Evolutionary conservation across 2,888 invertebrate species (phyloP).

Genomic region (Scaptomyza parva): DNA sequence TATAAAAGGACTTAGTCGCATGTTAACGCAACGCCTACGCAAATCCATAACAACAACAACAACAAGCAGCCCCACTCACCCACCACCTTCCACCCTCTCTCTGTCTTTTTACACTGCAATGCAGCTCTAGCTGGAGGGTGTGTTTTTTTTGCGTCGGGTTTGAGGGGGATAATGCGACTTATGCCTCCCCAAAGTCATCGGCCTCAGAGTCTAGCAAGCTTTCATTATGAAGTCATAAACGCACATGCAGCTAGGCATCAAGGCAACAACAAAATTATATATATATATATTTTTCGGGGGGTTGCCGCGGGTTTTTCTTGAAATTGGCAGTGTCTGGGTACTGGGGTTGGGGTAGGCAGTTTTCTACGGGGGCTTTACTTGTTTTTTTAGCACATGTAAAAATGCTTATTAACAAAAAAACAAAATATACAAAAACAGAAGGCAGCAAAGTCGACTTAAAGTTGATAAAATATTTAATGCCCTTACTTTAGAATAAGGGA

Average conservation of each 20-base stretch:
- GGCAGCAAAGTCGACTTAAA: neutral
- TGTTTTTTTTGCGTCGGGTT: neutral
- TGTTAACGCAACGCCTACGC: conserved; percentile 81
- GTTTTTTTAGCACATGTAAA: conserved; percentile 79
- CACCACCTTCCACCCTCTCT: neutral
- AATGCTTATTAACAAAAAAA: conserved; percentile 71
- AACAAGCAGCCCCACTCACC: conserved; percentile 15
- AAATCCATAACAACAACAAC: conserved; percentile 70
- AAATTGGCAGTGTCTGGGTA: conserved; percentile 14
- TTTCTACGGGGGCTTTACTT: conserved; percentile 32
- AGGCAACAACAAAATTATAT: neutral
- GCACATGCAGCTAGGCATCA: conserved; percentile 70
- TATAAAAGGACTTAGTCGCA: conserved; percentile 81
- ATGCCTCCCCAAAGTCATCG: conserved; percentile 73
- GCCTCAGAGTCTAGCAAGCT: conserved; percentile 50
- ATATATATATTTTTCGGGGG: conserved; percentile 32
- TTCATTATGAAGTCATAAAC: conserved; percentile 81
- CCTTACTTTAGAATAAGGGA: neutral
- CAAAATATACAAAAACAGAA: neutral
- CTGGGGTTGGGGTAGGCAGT: neutral
- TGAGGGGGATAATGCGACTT: conserved; percentile 57
- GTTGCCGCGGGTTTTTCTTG: conserved; percentile 33
- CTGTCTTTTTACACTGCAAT: conserved; percentile 49
- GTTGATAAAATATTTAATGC: conserved; percentile 1
- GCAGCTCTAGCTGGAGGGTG: conserved; percentile 56